phyloP scores from a whole-genome alignment of 2,797 vertebrate species.

The Dendrocincla fuliginosa region DNA sequence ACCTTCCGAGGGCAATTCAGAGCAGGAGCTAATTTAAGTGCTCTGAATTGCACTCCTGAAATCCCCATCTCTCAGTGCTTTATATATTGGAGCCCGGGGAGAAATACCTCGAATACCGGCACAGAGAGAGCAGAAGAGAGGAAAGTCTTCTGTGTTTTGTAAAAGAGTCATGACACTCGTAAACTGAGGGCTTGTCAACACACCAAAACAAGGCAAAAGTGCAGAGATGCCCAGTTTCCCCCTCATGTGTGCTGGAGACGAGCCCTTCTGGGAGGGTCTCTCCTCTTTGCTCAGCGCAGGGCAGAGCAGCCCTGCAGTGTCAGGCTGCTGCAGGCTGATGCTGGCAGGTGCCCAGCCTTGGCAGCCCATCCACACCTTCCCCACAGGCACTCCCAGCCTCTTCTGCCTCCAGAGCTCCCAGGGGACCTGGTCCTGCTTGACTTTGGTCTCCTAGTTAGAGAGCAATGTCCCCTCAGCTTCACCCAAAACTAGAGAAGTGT shows the following conservation, averaged over 20 bases:
- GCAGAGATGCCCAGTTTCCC: neutral
- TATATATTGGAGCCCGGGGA: neutral
- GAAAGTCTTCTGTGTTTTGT: neutral
- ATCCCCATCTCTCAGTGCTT: neutral
- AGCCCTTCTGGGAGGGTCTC: neutral
- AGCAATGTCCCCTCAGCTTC: neutral
- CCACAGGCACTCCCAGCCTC: neutral
- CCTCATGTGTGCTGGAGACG: neutral
- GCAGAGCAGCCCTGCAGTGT: neutral
- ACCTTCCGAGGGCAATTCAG: conserved; percentile 15
- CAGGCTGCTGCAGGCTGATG: neutral
- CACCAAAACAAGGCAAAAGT: neutral
- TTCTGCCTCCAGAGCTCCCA: accelerated
- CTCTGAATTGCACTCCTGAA: neutral
- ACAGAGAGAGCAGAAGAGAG: neutral
- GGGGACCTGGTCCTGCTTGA: neutral
- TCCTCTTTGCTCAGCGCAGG: neutral
- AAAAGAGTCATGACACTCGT: neutral
- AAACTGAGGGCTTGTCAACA: neutral
- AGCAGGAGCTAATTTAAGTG: conserved; percentile 25
- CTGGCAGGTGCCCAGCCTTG: accelerated
- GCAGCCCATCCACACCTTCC: neutral
- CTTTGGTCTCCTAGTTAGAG: neutral
- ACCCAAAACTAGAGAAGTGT: neutral
- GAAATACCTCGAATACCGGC: neutral